These are phyloP conservation scores for Psephotus haematonotus DNA, from an alignment of 2,113 vertebrate genomes.

Conservation along the genomic window DNA sequence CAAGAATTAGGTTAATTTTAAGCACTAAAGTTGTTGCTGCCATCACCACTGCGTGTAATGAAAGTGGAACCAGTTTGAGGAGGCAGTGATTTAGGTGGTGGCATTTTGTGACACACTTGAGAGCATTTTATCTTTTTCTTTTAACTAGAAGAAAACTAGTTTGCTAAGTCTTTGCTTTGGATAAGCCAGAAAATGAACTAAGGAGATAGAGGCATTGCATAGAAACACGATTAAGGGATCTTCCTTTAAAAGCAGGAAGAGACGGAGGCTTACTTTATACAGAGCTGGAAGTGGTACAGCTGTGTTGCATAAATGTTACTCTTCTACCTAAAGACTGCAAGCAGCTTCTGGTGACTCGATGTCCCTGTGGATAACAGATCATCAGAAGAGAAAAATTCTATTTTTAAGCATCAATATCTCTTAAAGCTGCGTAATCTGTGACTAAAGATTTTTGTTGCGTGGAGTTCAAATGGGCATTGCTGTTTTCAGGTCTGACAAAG, in stretches of 20 bases:
- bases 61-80: not conserved
- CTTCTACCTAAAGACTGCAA: not conserved
- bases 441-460: not conserved
- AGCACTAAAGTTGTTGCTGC: constrained; percentile 2
- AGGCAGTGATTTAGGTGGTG: not conserved
- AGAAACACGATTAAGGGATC: not conserved
- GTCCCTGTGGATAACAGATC: not conserved
- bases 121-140: not conserved
- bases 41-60: not conserved
- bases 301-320: not conserved
- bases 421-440: not conserved
- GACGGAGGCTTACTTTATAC: not conserved
- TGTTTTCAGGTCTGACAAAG: not conserved
- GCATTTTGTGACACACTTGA: not conserved
- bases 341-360: not conserved
- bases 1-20: constrained; percentile 24
- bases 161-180: constrained; percentile 87
- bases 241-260: not conserved
- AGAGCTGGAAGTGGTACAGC: not conserved
- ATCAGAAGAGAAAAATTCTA: not conserved
- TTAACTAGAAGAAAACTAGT: constrained; percentile 55
- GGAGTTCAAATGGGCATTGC: not conserved
- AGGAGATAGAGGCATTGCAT: not conserved
- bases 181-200: not conserved
- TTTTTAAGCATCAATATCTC: not conserved